Evolutionary conservation across 1,140 invertebrate genomes (phyloP).

Genomic region (Meloidogyne exigua): DNA sequence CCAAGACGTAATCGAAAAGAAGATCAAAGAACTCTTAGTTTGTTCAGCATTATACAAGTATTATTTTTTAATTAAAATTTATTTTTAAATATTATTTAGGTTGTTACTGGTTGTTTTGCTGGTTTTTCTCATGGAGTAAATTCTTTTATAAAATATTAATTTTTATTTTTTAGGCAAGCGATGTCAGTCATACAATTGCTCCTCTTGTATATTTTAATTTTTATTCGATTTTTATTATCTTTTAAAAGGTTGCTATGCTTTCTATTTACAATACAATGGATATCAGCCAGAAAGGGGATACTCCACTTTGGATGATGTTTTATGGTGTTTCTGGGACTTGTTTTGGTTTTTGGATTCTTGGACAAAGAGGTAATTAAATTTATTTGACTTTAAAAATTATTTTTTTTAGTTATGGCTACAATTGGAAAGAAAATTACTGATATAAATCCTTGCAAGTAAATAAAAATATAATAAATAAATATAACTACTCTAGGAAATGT

Average conservation of each 20-base stretch:
- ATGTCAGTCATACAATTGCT: conserved; percentile 85
- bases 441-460: conserved; percentile 65
- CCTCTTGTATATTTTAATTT: conserved; percentile 70
- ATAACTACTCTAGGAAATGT: too few species aligned
- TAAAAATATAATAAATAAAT: not conserved
- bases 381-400: conserved; percentile 88
- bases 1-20: conserved; percentile 27
- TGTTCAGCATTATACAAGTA: conserved; percentile 43
- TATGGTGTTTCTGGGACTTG: conserved; percentile 50
- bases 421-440: conserved; percentile 38
- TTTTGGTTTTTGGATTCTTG: conserved; percentile 55
- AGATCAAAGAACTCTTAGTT: conserved; percentile 32
- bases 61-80: not conserved
- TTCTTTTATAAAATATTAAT: conserved; percentile 9
- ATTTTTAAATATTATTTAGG: conserved; percentile 3
- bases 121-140: conserved; percentile 49
- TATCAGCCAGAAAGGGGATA: conserved; percentile 66
- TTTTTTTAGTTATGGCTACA: conserved; percentile 81
- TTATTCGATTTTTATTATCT: not conserved
- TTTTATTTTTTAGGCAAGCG: conserved; percentile 22
- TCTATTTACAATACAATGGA: conserved; percentile 70
- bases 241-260: conserved; percentile 78
- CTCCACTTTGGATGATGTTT: conserved; percentile 42
- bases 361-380: conserved; percentile 29
- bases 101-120: conserved; percentile 47